phyloP scores from a whole-genome alignment of 2,113 vertebrate species.

The Cebidichthys violaceus region DNA sequence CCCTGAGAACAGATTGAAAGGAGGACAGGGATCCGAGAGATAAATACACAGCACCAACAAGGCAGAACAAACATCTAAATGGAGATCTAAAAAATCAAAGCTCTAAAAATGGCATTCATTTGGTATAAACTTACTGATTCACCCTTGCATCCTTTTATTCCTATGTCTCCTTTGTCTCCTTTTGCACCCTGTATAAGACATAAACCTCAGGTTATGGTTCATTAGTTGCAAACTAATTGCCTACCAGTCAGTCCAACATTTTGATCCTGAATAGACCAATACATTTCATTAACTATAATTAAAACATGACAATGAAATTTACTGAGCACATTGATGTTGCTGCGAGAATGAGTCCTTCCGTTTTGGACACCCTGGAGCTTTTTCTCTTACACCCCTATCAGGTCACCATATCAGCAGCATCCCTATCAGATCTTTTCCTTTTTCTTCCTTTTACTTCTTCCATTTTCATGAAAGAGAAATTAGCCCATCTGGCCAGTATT shows the following conservation, averaged over 20 bases:
- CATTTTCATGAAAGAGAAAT: not conserved
- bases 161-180: conserved; percentile 66
- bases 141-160: conserved; percentile 74
- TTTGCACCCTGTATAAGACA: conserved; percentile 56
- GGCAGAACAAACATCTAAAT: not conserved
- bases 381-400: not conserved
- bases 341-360: not conserved
- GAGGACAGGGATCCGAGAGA: not conserved
- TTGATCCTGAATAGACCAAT: not conserved
- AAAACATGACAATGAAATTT: not conserved
- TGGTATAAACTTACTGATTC: conserved; percentile 58
- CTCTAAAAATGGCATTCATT: not conserved
- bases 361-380: not conserved
- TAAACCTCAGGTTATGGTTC: not conserved
- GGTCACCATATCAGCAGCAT: not conserved
- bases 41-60: not conserved
- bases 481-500: not conserved
- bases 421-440: not conserved
- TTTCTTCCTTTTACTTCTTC: not conserved
- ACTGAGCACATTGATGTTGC: not conserved
- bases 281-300: not conserved
- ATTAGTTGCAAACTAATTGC: not conserved
- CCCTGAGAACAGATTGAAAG: conserved; percentile 62
- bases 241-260: not conserved
- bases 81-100: not conserved